Percentiles rank a stretch among this genome's conserved stretches.
Evolutionary conservation across 1,140 invertebrate genomes (phyloP).

Genomic region (Eciton burchellii): DNA sequence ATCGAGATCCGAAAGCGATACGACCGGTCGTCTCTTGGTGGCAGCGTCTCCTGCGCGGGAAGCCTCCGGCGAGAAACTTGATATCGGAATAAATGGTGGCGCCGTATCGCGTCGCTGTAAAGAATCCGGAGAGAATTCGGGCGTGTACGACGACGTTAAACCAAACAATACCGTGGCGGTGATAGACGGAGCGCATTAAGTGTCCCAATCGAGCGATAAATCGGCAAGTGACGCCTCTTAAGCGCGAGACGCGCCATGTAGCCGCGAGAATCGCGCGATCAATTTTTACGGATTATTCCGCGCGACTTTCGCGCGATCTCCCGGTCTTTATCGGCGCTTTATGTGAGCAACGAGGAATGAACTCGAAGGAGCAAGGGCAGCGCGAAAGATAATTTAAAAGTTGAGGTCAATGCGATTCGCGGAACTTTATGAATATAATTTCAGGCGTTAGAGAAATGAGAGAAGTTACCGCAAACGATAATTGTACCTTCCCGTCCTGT

Average conservation of each 20-base stretch:
- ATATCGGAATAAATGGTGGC: constrained; percentile 58
- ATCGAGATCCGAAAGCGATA: constrained; percentile 58
- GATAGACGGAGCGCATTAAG: constrained; percentile 48
- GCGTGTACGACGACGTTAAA: constrained; percentile 52
- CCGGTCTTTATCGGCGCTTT: constrained; percentile 14
- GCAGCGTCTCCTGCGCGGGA: constrained; percentile 48
- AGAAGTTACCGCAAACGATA: constrained; percentile 56
- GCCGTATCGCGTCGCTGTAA: constrained; percentile 49
- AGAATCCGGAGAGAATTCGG: constrained; percentile 56
- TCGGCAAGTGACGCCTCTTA: constrained; percentile 9
- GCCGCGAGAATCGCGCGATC: constrained; percentile 1
- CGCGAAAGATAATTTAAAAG: constrained; percentile 44
- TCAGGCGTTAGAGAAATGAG: constrained; percentile 31
- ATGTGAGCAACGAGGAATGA: background rate
- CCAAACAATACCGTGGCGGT: constrained; percentile 52
- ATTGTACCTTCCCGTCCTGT: constrained; percentile 32
- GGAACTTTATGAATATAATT: constrained; percentile 57
- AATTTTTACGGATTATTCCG: constrained; percentile 17
- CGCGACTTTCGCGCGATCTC: constrained; percentile 20
- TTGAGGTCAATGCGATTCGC: constrained; percentile 52
- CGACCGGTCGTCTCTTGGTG: constrained; percentile 45
- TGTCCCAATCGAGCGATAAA: constrained; percentile 53
- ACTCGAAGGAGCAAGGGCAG: background rate
- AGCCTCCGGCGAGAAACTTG: constrained; percentile 57
- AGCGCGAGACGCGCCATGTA: constrained; percentile 11